Evolutionary conservation across 2,888 invertebrate species (phyloP).

Genomic region (Hydrotaea diabolus): DNA sequence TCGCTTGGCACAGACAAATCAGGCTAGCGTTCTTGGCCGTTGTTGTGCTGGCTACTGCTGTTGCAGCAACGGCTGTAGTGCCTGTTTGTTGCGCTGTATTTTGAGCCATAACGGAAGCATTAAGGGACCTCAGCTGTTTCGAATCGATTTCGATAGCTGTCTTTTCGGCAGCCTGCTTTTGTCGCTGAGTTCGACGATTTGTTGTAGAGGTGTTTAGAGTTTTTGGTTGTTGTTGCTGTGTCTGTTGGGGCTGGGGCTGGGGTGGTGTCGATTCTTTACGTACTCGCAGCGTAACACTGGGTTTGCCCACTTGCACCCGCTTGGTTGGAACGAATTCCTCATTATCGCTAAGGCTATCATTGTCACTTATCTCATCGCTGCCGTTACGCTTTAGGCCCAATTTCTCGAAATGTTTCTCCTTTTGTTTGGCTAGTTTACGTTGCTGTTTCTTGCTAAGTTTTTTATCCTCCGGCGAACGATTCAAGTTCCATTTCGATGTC

Average conservation of each 20-base stretch:
- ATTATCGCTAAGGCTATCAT: slow-evolving; percentile 78
- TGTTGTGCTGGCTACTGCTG: slow-evolving; percentile 39
- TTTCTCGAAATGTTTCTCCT: slow-evolving; percentile 83
- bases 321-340: slow-evolving; percentile 80
- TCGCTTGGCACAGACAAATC: slow-evolving; percentile 82
- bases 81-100: background rate
- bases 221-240: slow-evolving; percentile 36
- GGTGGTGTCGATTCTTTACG: slow-evolving; percentile 72
- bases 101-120: slow-evolving; percentile 58
- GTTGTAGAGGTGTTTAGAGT: slow-evolving; percentile 57
- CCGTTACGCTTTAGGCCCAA: slow-evolving; percentile 80
- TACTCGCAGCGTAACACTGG: slow-evolving; percentile 78
- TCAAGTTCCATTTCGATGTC: slow-evolving; percentile 76
- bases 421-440: slow-evolving; percentile 82
- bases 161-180: slow-evolving; percentile 39
- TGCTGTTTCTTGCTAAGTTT: slow-evolving; percentile 80
- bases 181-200: slow-evolving; percentile 43
- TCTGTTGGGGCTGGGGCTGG: background rate
- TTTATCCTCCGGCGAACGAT: slow-evolving; percentile 79
- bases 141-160: slow-evolving; percentile 57
- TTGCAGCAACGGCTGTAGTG: slow-evolving; percentile 10
- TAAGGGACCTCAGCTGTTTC: slow-evolving; percentile 59
- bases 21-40: slow-evolving; percentile 66
- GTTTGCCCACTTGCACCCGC: slow-evolving; percentile 78
- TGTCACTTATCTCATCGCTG: slow-evolving; percentile 75